phyloP scores from a whole-genome alignment of 2,888 invertebrate species.

The Heliconius hortense region DNA sequence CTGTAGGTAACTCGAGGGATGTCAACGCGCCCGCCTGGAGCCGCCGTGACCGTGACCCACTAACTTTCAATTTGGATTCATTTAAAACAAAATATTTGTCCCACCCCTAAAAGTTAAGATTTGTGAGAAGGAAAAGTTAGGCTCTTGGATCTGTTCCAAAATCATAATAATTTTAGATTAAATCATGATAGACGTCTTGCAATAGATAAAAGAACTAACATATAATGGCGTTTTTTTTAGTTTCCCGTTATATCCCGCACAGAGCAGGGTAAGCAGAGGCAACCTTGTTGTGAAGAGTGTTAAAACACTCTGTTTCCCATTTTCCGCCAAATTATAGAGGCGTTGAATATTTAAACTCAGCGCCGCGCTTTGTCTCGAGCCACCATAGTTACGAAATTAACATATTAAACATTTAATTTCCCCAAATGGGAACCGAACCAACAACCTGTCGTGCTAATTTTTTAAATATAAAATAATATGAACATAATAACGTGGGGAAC shows the following conservation, averaged over 20 bases:
- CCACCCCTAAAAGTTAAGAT: slow-evolving; percentile 28
- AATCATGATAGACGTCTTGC: neutral
- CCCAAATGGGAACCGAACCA: no score
- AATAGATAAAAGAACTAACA: neutral
- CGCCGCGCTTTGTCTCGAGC: no score
- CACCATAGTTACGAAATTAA: no score
- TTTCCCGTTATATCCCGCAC: neutral
- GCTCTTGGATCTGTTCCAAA: slow-evolving; percentile 6
- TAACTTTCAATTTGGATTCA: slow-evolving; percentile 51
- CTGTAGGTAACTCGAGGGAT: slow-evolving; percentile 48
- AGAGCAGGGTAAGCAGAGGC: neutral
- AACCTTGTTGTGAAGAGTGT: no score
- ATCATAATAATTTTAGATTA: neutral
- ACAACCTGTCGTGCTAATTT: no score
- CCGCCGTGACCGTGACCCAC: slow-evolving; percentile 55
- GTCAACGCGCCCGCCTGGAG: slow-evolving; percentile 50
- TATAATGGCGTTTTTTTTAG: neutral
- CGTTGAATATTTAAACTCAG: no score
- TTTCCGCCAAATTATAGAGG: no score
- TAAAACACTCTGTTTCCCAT: no score
- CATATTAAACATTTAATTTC: no score
- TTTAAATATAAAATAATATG: no score
- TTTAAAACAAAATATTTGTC: slow-evolving; percentile 24
- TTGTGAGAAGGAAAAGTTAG: slow-evolving; percentile 20
- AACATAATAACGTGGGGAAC: no score